phyloP scores from a whole-genome alignment of 2,797 vertebrate genomes.

The Emydoidea blandingii region DNA sequence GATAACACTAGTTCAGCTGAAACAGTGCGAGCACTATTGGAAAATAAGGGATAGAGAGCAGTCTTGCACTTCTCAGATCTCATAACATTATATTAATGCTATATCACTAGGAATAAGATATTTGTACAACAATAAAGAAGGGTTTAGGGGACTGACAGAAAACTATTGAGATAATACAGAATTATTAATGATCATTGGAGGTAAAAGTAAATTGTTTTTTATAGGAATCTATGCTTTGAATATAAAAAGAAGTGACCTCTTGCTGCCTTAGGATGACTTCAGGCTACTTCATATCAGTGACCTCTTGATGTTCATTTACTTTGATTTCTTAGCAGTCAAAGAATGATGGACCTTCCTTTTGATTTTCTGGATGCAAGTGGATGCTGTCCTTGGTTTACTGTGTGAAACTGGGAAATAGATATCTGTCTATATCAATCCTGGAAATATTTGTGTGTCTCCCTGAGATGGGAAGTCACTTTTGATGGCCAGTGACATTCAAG shows the following conservation, averaged over 20 bases:
- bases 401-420: constrained; percentile 1
- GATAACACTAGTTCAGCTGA: neutral
- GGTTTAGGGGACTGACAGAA: neutral
- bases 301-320: constrained; percentile 54
- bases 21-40: fast-evolving
- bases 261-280: constrained; percentile 4
- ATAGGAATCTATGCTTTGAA: neutral
- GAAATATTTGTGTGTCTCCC: neutral
- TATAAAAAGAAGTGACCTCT: neutral
- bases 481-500: neutral
- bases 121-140: neutral
- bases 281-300: constrained; percentile 1
- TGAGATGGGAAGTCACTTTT: neutral
- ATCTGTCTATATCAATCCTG: neutral
- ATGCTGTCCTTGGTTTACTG: neutral
- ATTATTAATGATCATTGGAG: neutral
- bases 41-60: neutral
- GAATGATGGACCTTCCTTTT: neutral
- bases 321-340: constrained; percentile 4
- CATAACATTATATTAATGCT: neutral
- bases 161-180: neutral
- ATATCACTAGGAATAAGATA: neutral
- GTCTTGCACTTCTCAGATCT: neutral
- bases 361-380: neutral
- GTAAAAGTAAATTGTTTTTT: neutral